These are phyloP conservation scores for Tipula lateralis DNA, from an alignment of 2,888 invertebrate genomes.

Conservation along the genomic window DNA sequence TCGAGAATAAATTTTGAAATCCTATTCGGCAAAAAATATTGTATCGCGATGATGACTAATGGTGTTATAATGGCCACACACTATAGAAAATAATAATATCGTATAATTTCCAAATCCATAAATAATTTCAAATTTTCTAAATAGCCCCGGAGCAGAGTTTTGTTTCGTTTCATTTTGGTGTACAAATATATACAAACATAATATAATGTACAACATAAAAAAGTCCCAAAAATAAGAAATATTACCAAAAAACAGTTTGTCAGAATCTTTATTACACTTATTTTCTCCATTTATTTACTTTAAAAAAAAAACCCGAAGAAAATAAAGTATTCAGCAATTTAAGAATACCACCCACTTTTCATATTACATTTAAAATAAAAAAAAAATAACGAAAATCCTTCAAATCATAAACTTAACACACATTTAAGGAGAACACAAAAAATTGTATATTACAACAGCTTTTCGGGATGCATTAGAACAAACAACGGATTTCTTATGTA, in stretches of 20 bases:
- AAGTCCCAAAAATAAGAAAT: not conserved
- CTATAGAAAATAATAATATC: not conserved
- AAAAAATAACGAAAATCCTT: not conserved
- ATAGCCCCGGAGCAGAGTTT: not conserved
- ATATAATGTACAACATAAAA: not conserved
- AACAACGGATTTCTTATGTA: slow-evolving; percentile 11
- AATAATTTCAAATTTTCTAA: not conserved
- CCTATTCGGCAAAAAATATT: too few species aligned
- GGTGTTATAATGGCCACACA: not conserved
- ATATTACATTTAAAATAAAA: not conserved
- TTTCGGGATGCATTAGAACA: not conserved
- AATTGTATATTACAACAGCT: slow-evolving; percentile 20
- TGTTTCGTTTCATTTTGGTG: not conserved
- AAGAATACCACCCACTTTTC: slow-evolving; percentile 15
- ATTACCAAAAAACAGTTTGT: slow-evolving; percentile 9
- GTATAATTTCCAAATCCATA: slow-evolving; percentile 6
- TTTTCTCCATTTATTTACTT: slow-evolving; percentile 15
- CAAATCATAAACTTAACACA: slow-evolving; percentile 24
- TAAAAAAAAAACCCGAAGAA: not conserved
- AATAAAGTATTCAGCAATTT: slow-evolving; percentile 24
- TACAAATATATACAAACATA: not conserved
- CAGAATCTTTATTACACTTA: slow-evolving; percentile 19
- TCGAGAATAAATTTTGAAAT: too few species aligned
- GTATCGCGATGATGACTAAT: not conserved
- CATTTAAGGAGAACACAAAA: not conserved